phyloP scores from a whole-genome alignment of 2,888 invertebrate genomes.

The Euplexia lucipara region DNA sequence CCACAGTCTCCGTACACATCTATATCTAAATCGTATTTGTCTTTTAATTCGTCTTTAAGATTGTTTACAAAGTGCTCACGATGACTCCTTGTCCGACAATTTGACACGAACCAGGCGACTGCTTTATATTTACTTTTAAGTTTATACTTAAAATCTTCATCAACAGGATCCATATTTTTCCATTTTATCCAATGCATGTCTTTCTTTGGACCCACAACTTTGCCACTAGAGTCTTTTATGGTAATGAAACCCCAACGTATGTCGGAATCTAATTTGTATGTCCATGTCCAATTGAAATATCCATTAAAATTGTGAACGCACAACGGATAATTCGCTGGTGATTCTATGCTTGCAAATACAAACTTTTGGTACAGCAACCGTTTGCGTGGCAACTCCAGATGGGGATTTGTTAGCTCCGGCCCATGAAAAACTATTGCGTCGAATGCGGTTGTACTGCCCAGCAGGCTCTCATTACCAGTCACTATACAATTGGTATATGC shows the following conservation, averaged over 20 bases:
- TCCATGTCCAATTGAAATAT: slow-evolving; percentile 86
- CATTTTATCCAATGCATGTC: slow-evolving; percentile 78
- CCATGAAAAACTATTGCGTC: slow-evolving; percentile 79
- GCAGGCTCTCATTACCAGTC: slow-evolving; percentile 68
- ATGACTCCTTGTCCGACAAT: slow-evolving; percentile 52
- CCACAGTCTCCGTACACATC: slow-evolving; percentile 69
- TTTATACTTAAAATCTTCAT: slow-evolving; percentile 65
- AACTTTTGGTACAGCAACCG: slow-evolving; percentile 79
- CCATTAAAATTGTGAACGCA: slow-evolving; percentile 72
- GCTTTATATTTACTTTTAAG: slow-evolving; percentile 69
- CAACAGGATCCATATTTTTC: slow-evolving; percentile 71
- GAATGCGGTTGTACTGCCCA: slow-evolving; percentile 73
- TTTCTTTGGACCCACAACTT: slow-evolving; percentile 76
- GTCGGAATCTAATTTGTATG: slow-evolving; percentile 80
- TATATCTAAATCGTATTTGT: slow-evolving; percentile 49
- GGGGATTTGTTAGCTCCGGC: slow-evolving; percentile 66
- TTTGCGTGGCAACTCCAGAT: slow-evolving; percentile 61
- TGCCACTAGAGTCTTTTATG: slow-evolving; percentile 72
- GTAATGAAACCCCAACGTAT: slow-evolving; percentile 79
- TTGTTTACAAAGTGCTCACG: slow-evolving; percentile 56
- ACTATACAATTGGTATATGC: slow-evolving; percentile 78
- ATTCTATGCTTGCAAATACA: slow-evolving; percentile 79
- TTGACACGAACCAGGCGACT: slow-evolving; percentile 75
- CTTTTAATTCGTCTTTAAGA: slow-evolving; percentile 52
- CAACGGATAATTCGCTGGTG: slow-evolving; percentile 76